A percentile compares a stretch with the other conserved stretches of the same genome.
Evolutionary conservation across 2,888 invertebrate species (phyloP).

Genomic region (Lasioglossum zephyrum): DNA sequence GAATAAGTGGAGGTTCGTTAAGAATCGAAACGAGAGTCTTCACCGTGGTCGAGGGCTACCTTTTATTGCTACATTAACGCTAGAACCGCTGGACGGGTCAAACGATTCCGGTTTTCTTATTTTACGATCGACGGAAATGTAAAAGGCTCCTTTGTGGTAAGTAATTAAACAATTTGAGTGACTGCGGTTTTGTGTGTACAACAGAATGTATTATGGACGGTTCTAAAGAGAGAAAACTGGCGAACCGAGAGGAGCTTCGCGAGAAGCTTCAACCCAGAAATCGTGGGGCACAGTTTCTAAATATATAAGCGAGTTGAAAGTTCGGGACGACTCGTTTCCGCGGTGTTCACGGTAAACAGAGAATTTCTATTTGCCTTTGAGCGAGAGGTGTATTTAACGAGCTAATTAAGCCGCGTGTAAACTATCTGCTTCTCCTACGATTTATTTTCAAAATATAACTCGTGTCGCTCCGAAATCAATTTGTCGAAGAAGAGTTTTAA

Average conservation of each 20-base stretch:
- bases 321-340: constrained; percentile 31
- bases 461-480: too few relatives aligned
- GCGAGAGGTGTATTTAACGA: not conserved
- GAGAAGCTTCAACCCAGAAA: constrained; percentile 13
- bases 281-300: constrained; percentile 24
- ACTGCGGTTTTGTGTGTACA: not conserved
- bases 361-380: constrained; percentile 34
- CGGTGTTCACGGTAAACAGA: constrained; percentile 30
- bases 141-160: not conserved
- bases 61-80: not conserved
- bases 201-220: not conserved
- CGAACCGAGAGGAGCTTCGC: not conserved
- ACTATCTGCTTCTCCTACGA: too few relatives aligned
- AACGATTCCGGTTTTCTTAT: not conserved
- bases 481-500: too few relatives aligned
- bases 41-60: not conserved
- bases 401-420: too few relatives aligned
- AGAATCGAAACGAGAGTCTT: not conserved
- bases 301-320: constrained; percentile 31
- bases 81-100: not conserved
- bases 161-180: not conserved
- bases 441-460: too few relatives aligned
- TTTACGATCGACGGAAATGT: not conserved
- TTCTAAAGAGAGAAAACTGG: not conserved
- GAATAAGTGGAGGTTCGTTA: not conserved